A percentile compares a stretch with the other conserved stretches of the same genome.
Conservation (phyloP, 2,888 invertebrate species). For the Azorinus chamasolen region DNA sequence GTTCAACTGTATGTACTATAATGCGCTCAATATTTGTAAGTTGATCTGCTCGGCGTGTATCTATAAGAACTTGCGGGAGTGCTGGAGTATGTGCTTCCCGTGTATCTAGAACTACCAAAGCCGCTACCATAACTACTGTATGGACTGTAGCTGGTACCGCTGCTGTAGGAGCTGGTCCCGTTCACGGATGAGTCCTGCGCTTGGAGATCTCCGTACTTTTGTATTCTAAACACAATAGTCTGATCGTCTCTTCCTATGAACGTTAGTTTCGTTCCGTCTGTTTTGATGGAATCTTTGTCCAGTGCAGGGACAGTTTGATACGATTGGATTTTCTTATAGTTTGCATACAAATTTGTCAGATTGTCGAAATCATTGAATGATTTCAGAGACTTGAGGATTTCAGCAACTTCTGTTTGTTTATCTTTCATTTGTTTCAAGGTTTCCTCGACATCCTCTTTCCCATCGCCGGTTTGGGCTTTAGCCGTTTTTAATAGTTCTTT, state of each 20-base stretch:
- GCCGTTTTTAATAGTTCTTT: conserved; percentile 74
- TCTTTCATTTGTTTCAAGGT: conserved; percentile 57
- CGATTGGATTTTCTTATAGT: conserved; percentile 68
- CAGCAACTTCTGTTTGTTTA: conserved; percentile 12
- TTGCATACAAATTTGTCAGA: conserved; percentile 72
- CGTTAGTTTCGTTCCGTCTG: conserved; percentile 64
- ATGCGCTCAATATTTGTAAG: too few relatives aligned
- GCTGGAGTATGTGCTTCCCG: too few relatives aligned
- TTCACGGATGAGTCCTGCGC: conserved; percentile 6
- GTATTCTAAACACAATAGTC: conserved; percentile 66
- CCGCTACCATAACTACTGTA: too few relatives aligned
- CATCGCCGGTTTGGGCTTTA: conserved; percentile 64
- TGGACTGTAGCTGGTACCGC: too few relatives aligned
- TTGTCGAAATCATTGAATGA: conserved; percentile 67
- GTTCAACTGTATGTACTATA: too few relatives aligned
- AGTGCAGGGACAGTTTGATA: conserved; percentile 69
- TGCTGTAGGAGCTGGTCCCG: background rate
- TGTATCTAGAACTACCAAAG: too few relatives aligned
- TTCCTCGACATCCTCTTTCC: conserved; percentile 65
- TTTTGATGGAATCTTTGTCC: conserved; percentile 71
- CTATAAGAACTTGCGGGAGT: too few relatives aligned
- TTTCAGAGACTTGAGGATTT: conserved; percentile 60
- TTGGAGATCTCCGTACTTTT: conserved; percentile 77
- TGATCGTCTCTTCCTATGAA: conserved; percentile 73
- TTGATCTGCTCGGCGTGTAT: too few relatives aligned